Percentiles rank a stretch among this genome's conserved stretches.
Conservation (phyloP, 2,113 vertebrate species). For the Pachycephala philippinensis region DNA sequence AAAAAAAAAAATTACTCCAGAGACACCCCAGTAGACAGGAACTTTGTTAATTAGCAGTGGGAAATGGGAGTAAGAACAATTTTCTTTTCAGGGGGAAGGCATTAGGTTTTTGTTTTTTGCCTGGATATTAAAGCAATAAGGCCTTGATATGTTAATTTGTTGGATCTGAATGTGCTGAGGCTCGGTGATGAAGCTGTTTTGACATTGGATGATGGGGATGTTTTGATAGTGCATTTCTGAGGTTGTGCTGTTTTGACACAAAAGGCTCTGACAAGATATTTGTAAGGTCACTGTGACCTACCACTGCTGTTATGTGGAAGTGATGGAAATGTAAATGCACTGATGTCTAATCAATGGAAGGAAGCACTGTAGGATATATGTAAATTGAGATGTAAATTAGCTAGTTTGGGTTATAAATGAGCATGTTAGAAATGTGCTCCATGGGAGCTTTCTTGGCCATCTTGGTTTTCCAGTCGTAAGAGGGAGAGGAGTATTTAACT, state of each 20-base stretch:
- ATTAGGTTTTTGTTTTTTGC: conserved; percentile 20
- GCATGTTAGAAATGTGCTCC: not conserved
- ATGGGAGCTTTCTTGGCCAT: not conserved
- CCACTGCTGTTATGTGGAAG: not conserved
- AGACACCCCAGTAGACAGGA: not conserved
- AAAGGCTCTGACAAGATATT: conserved; percentile 51
- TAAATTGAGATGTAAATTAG: conserved; percentile 41
- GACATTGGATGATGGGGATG: conserved; percentile 30
- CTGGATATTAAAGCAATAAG: conserved; percentile 42
- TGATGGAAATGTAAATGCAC: conserved; percentile 41
- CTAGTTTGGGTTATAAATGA: not conserved
- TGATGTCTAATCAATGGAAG: conserved; percentile 45
- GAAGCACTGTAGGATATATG: conserved; percentile 25
- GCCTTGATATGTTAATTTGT: conserved; percentile 51
- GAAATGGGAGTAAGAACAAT: conserved; percentile 46
- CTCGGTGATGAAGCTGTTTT: conserved; percentile 47
- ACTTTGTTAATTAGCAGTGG: conserved; percentile 26
- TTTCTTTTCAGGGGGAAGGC: conserved; percentile 25
- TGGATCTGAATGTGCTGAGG: not conserved
- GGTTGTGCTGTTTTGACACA: conserved; percentile 60
- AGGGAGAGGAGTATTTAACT: not conserved
- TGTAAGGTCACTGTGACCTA: conserved; percentile 56
- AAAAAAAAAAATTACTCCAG: not conserved
- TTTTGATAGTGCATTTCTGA: conserved; percentile 47
- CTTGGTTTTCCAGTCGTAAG: not conserved